Evolutionary conservation across 2,113 vertebrate species (phyloP), one percentile per base, ranked within the genome.

Genomic region (Tringa solitaria): DNA sequence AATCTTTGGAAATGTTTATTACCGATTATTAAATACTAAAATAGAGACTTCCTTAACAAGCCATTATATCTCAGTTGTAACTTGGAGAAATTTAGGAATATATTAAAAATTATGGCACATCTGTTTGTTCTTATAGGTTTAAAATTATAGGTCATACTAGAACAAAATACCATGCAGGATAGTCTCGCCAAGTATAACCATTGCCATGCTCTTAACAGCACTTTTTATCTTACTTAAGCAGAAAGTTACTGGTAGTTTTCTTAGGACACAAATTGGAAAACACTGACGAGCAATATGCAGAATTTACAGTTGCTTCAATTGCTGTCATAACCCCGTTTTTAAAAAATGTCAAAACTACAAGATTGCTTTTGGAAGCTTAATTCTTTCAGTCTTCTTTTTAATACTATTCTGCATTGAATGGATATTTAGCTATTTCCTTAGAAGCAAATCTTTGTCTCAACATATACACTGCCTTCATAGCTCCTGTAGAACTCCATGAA

Each of bases 181-280:
- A 12, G 8, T 63, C 65, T 87, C 88, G 33, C 24, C n/a, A 63
- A 67, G 19, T 30, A 70, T 30, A 74, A 24, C 23, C 56, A 33
- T 28, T 86, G 41, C 4, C 15, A 1, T 54, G 54, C 64, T 67
- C 51, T 50, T 87, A 89, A 93, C 56, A 81, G 41, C 57, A 17
- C 9, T 39, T 67, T 86, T 59, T 32, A 15, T 92, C 91, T 93
- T 82, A 37, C 61, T 90, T 70, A 80, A 75, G 63, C 68, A 88
- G 79, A 68, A 95, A 89, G 83, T 88, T 85, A 74, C 75, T 24
- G 37, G 41, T 77, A 73, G 35, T 86, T 88, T 94, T 65, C 74
- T 94, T 83, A 4, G 54, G 72, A 87, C 61, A 68, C 69, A 89
- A 92, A 88, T n/a, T 69, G 64, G 85, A 92, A 90, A 88, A 80